Evolutionary conservation across 1,140 invertebrate species (phyloP).

Genomic region (Drosophila bocqueti): DNA sequence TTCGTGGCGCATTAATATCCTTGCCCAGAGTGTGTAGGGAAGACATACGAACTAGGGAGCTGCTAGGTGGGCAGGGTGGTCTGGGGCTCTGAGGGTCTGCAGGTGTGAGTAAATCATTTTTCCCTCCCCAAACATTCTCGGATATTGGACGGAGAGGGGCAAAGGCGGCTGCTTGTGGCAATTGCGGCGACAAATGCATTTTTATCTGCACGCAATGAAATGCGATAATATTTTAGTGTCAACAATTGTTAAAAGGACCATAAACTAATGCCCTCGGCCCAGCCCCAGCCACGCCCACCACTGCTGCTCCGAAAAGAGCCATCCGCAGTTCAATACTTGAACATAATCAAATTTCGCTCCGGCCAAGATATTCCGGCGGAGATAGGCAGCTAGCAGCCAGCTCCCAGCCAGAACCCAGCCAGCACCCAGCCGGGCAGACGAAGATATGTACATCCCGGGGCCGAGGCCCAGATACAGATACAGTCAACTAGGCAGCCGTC

Average conservation of each 20-base stretch:
- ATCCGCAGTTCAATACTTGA: conserved; percentile 80
- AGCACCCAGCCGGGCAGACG: conserved; percentile 29
- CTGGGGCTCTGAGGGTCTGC: conserved; percentile 13
- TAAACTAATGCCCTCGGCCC: conserved; percentile 75
- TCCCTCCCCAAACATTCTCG: conserved; percentile 25
- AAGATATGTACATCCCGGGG: conserved; percentile 23
- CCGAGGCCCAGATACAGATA: conserved; percentile 60
- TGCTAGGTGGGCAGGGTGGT: neutral
- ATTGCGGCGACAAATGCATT: conserved; percentile 83
- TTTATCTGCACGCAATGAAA: conserved; percentile 84
- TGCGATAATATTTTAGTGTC: conserved; percentile 85
- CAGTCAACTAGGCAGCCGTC: conserved; percentile 79
- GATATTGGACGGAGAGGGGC: conserved; percentile 1
- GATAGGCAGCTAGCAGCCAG: conserved; percentile 52
- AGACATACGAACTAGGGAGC: conserved; percentile 73
- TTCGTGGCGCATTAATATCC: conserved; percentile 83
- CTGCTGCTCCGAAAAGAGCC: conserved; percentile 42
- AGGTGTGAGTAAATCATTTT: conserved; percentile 83
- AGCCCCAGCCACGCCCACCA: conserved; percentile 28
- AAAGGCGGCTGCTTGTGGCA: conserved; percentile 60
- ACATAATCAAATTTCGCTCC: conserved; percentile 78
- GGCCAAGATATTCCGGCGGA: conserved; percentile 62
- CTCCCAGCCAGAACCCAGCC: conserved; percentile 18
- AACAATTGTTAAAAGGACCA: conserved; percentile 85
- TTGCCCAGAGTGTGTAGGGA: conserved; percentile 77